Conservation (phyloP, 2,888 invertebrate genomes). For the Clunio marinus region DNA sequence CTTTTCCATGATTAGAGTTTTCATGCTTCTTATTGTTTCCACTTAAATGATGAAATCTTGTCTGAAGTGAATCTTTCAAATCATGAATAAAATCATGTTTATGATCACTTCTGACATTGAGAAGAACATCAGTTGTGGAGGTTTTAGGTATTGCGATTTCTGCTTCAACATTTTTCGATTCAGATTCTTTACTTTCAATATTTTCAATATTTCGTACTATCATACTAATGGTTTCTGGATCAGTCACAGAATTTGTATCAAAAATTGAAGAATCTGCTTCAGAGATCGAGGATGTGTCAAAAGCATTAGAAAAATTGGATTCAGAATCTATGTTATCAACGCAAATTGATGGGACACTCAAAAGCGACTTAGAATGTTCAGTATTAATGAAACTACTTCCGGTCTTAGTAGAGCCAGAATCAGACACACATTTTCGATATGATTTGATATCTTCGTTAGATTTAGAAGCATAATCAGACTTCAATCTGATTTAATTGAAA, state of each 20-base stretch:
- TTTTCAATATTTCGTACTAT: constrained; percentile 56
- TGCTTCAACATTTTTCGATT: background rate
- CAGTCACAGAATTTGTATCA: constrained; percentile 41
- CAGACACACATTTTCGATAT: background rate
- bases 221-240: constrained; percentile 58
- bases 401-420: background rate
- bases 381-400: background rate
- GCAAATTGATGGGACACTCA: constrained; percentile 26
- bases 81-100: constrained; percentile 43
- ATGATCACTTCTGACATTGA: too few species aligned
- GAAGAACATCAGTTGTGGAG: too few species aligned
- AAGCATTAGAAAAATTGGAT: constrained; percentile 49
- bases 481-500: constrained; percentile 4
- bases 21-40: constrained; percentile 13
- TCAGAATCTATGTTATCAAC: background rate
- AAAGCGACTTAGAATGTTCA: constrained; percentile 24
- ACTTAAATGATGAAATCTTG: constrained; percentile 42
- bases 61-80: constrained; percentile 44
- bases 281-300: constrained; percentile 51
- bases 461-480: background rate
- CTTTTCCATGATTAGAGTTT: background rate
- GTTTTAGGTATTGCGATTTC: too few species aligned
- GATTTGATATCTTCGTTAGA: background rate
- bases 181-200: background rate
- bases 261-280: constrained; percentile 45